Evolutionary conservation across 2,113 vertebrate genomes (phyloP), one percentile per base, ranked within the genome.

Genomic region (Hypanus sabinus): DNA sequence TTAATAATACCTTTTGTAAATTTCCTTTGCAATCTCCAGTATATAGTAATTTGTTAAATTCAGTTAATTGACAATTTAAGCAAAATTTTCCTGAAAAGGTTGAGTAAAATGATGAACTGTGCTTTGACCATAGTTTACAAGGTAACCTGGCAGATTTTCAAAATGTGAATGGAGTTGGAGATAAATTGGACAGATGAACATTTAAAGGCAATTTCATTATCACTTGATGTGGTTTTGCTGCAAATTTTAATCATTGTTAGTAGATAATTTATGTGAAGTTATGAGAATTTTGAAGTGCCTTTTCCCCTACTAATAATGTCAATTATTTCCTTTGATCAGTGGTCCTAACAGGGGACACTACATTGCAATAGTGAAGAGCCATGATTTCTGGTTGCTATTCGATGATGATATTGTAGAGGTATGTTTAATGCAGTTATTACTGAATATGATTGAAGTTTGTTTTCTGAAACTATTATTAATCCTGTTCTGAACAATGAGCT

Each of bases 401-500:
- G 97, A 98, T 95, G 97, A 98, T 94, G 97, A 98, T 95, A 98
- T 98, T 94, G 97, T 98, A 96, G 97, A 98, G 96, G 97, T 98
- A 96, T 97, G 97, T 95, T 46, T 76, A 92, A 71, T 38, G n/a
- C 38, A 73, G 12, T 73, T 46, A 38, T 24, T 36, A 36, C 33
- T 22, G 7, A 92, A 22, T 73, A 30, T 33, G 20, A 73, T 11
- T 73, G 55, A 6, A 20, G 22, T 33, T 33, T n/a, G 30, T 36
- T 27, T 46, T 73, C 22, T 24, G n/a, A 73, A 92, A 55, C 27
- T 11, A 70, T 36, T 24, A 30, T n/a, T 16, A 16, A 4, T 62
- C 10, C 27, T 16, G 11, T n/a, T 62, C n/a, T 85, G 36, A 57
- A 6, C 20, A 24, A 11, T 30, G 24, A 27, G 55, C 11, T 57